These are phyloP conservation scores for Epicampocera succincta DNA, from an alignment of 2,888 invertebrate genomes.

Conservation along the genomic window DNA sequence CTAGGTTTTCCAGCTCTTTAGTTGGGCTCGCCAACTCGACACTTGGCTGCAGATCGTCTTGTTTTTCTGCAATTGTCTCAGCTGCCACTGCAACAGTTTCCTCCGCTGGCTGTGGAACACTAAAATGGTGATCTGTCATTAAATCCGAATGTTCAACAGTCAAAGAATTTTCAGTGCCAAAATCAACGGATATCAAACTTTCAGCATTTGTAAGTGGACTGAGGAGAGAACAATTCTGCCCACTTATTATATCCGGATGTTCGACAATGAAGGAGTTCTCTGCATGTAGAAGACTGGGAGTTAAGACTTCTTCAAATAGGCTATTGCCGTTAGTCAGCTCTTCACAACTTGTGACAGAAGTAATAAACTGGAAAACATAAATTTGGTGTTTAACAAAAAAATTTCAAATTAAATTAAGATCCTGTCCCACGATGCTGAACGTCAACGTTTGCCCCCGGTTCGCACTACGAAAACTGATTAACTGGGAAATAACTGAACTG, in stretches of 20 bases:
- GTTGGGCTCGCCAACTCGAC: not conserved
- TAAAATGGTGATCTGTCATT: not conserved
- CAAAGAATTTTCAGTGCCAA: not conserved
- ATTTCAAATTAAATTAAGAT: too few species aligned
- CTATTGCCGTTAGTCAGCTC: not conserved
- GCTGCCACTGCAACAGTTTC: not conserved
- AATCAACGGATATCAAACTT: not conserved
- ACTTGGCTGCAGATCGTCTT: not conserved
- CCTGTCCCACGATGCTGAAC: too few species aligned
- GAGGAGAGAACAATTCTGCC: not conserved
- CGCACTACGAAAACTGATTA: too few species aligned
- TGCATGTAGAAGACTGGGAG: not conserved
- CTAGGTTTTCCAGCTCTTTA: not conserved
- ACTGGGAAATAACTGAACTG: too few species aligned
- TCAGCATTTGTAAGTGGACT: not conserved
- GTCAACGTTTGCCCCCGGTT: too few species aligned
- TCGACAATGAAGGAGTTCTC: slow-evolving; percentile 11
- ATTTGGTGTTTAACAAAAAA: too few species aligned
- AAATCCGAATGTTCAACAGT: slow-evolving; percentile 1
- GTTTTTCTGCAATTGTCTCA: not conserved
- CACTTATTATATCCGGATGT: slow-evolving; percentile 9
- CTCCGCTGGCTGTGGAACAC: not conserved
- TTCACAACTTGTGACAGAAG: not conserved
- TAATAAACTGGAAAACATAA: slow-evolving; percentile 33
- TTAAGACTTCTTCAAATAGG: not conserved